Conservation (phyloP, 2,797 vertebrate genomes). For the Macropus fuliginosus region DNA sequence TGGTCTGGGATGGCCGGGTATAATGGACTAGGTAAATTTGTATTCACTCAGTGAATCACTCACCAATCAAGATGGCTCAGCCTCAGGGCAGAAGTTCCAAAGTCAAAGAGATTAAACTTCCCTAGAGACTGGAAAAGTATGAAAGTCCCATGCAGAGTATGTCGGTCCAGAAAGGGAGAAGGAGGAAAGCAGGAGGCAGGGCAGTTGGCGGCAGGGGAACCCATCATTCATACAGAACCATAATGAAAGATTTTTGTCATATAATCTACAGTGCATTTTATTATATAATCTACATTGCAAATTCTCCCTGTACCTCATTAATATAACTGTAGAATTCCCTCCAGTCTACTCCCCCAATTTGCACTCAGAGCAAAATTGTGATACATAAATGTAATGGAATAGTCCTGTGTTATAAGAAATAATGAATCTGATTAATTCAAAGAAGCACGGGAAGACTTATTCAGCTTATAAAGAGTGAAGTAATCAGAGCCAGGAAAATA, state of each 20-base stretch:
- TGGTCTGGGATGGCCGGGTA: not conserved
- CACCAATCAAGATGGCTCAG: not conserved
- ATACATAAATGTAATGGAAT: not conserved
- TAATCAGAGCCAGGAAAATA: not conserved
- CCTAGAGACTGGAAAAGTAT: too few relatives aligned
- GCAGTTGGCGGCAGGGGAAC: not conserved
- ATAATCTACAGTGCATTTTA: not conserved
- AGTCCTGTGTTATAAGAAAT: not conserved
- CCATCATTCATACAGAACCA: not conserved
- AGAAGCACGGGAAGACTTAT: not conserved
- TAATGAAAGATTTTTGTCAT: not conserved
- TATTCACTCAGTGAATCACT: too few relatives aligned
- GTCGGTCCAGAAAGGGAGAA: not conserved
- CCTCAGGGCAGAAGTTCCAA: not conserved
- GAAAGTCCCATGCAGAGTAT: too few relatives aligned
- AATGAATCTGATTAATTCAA: not conserved
- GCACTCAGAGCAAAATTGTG: not conserved
- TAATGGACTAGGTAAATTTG: not conserved
- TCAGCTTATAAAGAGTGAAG: not conserved
- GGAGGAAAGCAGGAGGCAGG: constrained; percentile 14
- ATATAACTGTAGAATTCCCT: not conserved
- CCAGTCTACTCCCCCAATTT: not conserved
- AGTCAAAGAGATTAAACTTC: not conserved
- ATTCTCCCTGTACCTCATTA: not conserved
- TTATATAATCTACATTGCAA: not conserved